Base-by-base conservation (phyloP, 2,888 invertebrate species). In the Cremastinae sp. region DNA sequence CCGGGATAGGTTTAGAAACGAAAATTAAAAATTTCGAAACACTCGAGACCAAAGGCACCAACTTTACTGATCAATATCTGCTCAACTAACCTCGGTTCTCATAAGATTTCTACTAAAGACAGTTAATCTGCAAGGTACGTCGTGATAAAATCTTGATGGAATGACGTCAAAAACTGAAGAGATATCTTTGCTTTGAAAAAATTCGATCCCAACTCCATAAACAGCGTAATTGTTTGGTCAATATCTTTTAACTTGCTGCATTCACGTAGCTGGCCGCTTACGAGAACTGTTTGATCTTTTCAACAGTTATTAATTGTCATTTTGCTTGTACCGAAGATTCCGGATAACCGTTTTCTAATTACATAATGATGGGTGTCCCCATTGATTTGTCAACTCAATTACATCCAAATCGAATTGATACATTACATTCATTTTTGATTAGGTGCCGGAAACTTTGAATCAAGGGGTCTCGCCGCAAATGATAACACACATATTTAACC, bases 281-380 rank as follows among this genome's bases (percentile, higher is more conserved):
- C 56, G 49, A 37, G 61, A 47, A 28, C 41, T 56, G 43, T 62
- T 51, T 28, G n/a, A n/a, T n/a, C n/a, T n/a, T n/a, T n/a, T n/a
- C n/a, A n/a, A 45, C 20, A 61, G 59, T 45, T 66, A 55, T 68
- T 62, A 49, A 68, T 71, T 64, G 64, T 71, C 62, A 71, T 71
- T 71, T 71, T 56, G 39, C 47, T 56, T 49, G 35, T 20, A n/a
- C 14, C 69, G 35, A n/a, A 39, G 62, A 58, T n/a, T n/a, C n/a
- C n/a, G n/a, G n/a, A n/a, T n/a, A n/a, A n/a, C n/a, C n/a, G n/a
- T n/a, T n/a, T n/a, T n/a, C n/a, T n/a, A n/a, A n/a, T n/a, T n/a
- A n/a, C n/a, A n/a, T n/a, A n/a, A n/a, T n/a, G n/a, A n/a, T n/a
- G n/a, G n/a, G n/a, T n/a, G n/a, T n/a, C n/a, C n/a, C n/a, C n/a